Conservation (phyloP, 2,888 invertebrate species). For the Bugulina stolonifera region DNA sequence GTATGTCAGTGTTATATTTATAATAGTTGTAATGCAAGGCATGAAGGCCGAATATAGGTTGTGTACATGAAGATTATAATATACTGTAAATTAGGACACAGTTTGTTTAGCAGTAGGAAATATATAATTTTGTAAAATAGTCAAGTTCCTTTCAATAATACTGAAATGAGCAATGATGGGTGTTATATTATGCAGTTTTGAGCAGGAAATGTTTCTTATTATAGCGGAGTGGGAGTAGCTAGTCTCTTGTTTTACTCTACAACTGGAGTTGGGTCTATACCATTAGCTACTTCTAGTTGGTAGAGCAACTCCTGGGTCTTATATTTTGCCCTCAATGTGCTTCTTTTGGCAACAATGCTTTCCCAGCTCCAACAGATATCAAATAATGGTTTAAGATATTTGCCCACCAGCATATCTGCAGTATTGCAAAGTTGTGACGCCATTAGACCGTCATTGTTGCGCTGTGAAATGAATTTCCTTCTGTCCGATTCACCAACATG, state of each 20-base stretch:
- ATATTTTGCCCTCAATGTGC: background rate
- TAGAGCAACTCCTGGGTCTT: background rate
- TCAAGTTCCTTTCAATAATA: too few species aligned
- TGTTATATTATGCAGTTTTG: too few species aligned
- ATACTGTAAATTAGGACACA: too few species aligned
- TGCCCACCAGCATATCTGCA: background rate
- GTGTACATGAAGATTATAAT: too few species aligned
- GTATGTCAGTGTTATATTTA: too few species aligned
- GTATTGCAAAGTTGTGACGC: constrained; percentile 24
- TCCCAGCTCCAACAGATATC: background rate
- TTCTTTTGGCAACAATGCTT: background rate
- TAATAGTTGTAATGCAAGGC: too few species aligned
- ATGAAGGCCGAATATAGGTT: too few species aligned
- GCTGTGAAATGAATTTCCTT: background rate
- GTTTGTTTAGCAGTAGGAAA: too few species aligned
- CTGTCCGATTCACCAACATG: background rate
- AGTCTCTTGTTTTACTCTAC: background rate
- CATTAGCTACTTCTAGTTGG: background rate
- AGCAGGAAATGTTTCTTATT: too few species aligned
- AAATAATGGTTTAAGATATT: constrained; percentile 1
- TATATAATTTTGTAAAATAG: too few species aligned
- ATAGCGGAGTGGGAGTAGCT: too few species aligned
- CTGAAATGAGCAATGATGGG: too few species aligned
- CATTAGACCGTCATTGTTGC: constrained; percentile 12
- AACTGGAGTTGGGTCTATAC: background rate